Conservation (phyloP, 64 coral and sea anemone species). For the Astreopora myriophthalma region DNA sequence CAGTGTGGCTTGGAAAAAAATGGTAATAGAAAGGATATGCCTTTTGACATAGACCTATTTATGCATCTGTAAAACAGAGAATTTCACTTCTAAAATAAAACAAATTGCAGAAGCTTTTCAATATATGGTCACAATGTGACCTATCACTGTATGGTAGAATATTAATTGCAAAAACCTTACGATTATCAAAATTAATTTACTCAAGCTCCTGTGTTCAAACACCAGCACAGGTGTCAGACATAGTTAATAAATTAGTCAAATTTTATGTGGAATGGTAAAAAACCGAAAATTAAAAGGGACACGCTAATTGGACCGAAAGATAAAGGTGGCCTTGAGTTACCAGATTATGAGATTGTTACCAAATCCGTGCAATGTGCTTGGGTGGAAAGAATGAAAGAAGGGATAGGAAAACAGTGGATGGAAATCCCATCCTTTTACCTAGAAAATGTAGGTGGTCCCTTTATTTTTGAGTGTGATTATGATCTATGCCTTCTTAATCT, state of each 20-base stretch:
- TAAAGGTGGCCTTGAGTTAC: no score
- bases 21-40: background rate
- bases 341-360: background rate
- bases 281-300: background rate
- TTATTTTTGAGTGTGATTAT: constrained; percentile 30
- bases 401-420: background rate
- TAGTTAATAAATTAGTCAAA: background rate
- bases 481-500: background rate
- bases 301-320: background rate
- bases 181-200: background rate
- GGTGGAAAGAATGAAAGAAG: background rate
- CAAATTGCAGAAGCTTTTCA: background rate
- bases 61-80: background rate
- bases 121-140: background rate
- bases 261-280: background rate
- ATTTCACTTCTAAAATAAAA: background rate
- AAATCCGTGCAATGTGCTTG: background rate
- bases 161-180: background rate
- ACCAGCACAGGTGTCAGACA: background rate
- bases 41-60: background rate
- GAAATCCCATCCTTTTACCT: background rate
- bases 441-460: background rate
- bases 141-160: background rate
- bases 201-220: background rate
- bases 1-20: background rate